Evolutionary conservation across 2,888 invertebrate genomes (phyloP).

Genomic region (Epinotia ramella): DNA sequence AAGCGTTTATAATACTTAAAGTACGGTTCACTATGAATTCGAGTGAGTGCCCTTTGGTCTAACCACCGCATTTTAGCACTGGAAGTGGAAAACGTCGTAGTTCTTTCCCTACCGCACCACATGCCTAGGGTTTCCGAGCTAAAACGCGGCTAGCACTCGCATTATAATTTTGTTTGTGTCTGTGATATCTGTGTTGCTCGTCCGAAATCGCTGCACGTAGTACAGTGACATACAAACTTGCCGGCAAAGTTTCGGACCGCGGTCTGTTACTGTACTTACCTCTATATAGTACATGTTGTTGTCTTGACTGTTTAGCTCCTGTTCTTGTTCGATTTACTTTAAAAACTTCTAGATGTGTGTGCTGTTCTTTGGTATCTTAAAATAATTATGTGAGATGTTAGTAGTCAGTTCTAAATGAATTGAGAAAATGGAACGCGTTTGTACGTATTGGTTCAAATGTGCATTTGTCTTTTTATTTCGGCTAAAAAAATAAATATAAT

Average conservation of each 20-base stretch:
- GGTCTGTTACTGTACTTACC: slow-evolving; percentile 50
- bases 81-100: slow-evolving; percentile 9
- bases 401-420: not conserved
- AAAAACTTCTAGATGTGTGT: slow-evolving; percentile 32
- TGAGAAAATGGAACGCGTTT: not conserved
- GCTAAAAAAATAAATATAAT: not conserved
- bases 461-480: not conserved
- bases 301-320: slow-evolving; percentile 40
- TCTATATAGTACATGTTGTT: slow-evolving; percentile 40
- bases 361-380: slow-evolving; percentile 21
- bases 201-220: slow-evolving; percentile 51
- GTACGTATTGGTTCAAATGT: not conserved
- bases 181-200: slow-evolving; percentile 47
- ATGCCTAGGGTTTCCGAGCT: slow-evolving; percentile 22
- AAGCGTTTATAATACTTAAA: not conserved
- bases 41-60: slow-evolving; percentile 3
- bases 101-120: not conserved
- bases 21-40: not conserved
- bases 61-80: slow-evolving; percentile 22
- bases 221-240: slow-evolving; percentile 50
- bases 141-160: slow-evolving; percentile 31
- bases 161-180: slow-evolving; percentile 43
- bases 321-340: slow-evolving; percentile 22
- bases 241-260: slow-evolving; percentile 31
- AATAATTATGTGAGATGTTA: not conserved